These are phyloP conservation scores for Sphenopsis melanotis DNA, from an alignment of 2,797 vertebrate genomes.

Conservation along the genomic window DNA sequence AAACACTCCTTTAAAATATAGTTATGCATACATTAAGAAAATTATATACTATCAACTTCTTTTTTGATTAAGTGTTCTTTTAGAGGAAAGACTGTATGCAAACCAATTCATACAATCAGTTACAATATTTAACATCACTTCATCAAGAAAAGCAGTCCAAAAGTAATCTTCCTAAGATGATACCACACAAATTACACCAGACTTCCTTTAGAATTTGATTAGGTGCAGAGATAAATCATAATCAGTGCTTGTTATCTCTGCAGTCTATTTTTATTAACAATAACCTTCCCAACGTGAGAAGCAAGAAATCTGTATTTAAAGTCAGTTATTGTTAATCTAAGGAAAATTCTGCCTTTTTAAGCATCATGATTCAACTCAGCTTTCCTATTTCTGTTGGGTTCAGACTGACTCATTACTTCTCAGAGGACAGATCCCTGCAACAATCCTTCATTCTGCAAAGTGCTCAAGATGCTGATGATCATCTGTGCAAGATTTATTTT, in stretches of 20 bases:
- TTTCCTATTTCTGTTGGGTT: not conserved
- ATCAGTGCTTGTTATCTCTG: not conserved
- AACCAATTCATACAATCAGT: not conserved
- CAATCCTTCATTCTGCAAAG: not conserved
- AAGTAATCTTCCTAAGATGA: not conserved
- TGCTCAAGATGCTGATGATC: not conserved
- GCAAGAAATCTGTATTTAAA: not conserved
- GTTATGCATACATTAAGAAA: not conserved
- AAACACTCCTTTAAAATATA: not conserved
- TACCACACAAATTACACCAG: not conserved
- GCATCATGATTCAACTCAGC: not conserved
- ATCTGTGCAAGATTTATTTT: not conserved
- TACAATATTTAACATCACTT: not conserved
- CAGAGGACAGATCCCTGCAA: not conserved
- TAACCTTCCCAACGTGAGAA: not conserved
- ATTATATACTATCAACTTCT: not conserved
- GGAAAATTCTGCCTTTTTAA: not conserved
- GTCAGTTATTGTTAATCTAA: not conserved
- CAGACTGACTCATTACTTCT: not conserved
- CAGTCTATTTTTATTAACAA: slow-evolving; percentile 5
- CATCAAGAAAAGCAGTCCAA: not conserved
- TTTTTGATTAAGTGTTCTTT: not conserved
- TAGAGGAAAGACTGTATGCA: not conserved
- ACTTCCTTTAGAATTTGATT: not conserved
- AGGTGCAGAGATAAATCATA: not conserved